These are phyloP conservation scores for Spodoptera littoralis DNA, from an alignment of 2,888 invertebrate genomes.

Conservation along the genomic window DNA sequence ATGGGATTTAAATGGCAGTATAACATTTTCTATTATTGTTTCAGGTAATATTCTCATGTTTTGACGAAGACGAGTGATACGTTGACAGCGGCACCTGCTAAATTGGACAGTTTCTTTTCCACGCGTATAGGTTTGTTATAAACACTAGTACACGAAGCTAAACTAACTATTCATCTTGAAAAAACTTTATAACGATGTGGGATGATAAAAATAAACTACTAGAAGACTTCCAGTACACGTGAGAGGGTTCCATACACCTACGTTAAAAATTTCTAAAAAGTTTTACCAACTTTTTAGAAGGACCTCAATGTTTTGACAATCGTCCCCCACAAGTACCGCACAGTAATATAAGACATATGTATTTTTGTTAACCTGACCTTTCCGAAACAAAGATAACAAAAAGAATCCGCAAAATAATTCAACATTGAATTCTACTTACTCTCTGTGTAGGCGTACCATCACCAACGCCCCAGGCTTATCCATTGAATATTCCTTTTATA, in stretches of 20 bases:
- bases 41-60: constrained; percentile 56
- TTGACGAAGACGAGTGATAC: constrained; percentile 20
- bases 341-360: constrained; percentile 2
- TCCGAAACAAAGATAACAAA: constrained; percentile 7
- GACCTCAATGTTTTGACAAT: no score
- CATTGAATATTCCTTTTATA: constrained; percentile 30
- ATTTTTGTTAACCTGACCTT: constrained; percentile 24
- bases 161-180: no score
- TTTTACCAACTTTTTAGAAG: no score
- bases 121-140: constrained; percentile 22
- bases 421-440: constrained; percentile 20
- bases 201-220: no score
- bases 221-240: no score
- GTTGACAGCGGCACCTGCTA: neutral
- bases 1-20: constrained; percentile 52
- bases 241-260: no score
- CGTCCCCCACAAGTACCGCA: no score
- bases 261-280: no score
- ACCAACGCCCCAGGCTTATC: constrained; percentile 40
- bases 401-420: constrained; percentile 29
- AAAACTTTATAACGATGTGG: no score
- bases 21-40: constrained; percentile 54
- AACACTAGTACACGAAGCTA: neutral
- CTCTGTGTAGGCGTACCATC: constrained; percentile 45
- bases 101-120: constrained; percentile 6